Evolutionary conservation across 2,797 vertebrate genomes (phyloP).

Genomic region (Sebastes aleutianus): DNA sequence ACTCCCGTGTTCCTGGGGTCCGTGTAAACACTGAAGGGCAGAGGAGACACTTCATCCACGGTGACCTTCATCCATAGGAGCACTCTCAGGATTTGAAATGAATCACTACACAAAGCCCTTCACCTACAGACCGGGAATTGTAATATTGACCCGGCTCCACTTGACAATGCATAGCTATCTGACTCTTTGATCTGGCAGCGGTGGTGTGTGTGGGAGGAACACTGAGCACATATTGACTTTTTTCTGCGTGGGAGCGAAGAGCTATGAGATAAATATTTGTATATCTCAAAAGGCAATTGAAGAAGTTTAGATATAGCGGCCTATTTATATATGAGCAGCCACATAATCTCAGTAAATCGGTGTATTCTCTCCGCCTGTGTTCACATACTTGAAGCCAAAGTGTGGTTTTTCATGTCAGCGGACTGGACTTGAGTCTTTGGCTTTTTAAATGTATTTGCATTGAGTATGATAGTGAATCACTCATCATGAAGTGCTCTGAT

Average conservation of each 20-base stretch:
- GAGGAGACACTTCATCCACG: slow-evolving; percentile 50
- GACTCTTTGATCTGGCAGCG: slow-evolving; percentile 60
- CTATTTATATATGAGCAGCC: slow-evolving; percentile 40
- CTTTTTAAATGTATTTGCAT: background rate
- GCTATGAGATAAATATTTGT: slow-evolving; percentile 65
- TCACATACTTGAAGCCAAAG: background rate
- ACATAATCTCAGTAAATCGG: background rate
- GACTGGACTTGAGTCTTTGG: background rate
- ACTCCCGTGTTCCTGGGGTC: slow-evolving; percentile 19
- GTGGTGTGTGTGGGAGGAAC: slow-evolving; percentile 57
- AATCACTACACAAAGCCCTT: slow-evolving; percentile 59
- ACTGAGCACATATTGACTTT: slow-evolving; percentile 70
- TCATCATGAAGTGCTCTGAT: background rate
- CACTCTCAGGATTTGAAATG: slow-evolving; percentile 50
- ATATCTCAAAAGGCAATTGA: slow-evolving; percentile 52
- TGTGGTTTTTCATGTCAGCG: background rate
- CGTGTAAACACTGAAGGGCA: slow-evolving; percentile 57
- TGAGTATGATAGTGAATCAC: background rate
- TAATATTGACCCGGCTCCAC: slow-evolving; percentile 70
- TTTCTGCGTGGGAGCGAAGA: slow-evolving; percentile 54
- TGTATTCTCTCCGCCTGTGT: background rate
- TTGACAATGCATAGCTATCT: slow-evolving; percentile 69
- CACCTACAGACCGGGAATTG: slow-evolving; percentile 66
- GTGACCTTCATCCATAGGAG: slow-evolving; percentile 52
- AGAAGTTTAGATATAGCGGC: slow-evolving; percentile 36